Evolutionary conservation across 2,797 vertebrate genomes (phyloP).

Genomic region (Neosilurus hyrtlii): DNA sequence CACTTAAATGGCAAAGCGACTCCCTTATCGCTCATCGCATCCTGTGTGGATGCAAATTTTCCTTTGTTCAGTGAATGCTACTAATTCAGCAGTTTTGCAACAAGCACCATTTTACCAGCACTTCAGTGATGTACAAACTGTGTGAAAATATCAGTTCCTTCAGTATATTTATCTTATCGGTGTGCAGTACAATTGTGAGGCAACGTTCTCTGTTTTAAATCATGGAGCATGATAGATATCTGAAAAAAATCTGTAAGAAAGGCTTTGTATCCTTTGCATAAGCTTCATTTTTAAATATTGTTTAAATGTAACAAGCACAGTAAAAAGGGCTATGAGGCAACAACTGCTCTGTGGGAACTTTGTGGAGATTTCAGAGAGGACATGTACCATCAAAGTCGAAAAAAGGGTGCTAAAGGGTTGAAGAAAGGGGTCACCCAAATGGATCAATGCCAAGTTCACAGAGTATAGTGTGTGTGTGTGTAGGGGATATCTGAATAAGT

Average conservation of each 20-base stretch:
- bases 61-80: neutral
- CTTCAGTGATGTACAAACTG: neutral
- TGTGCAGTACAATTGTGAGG: neutral
- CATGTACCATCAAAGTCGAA: neutral
- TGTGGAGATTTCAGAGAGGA: neutral
- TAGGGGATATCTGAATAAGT: slow-evolving; percentile 32
- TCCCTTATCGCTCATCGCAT: no score
- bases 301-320: neutral
- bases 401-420: slow-evolving; percentile 8
- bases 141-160: neutral
- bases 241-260: neutral
- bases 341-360: neutral
- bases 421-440: slow-evolving; percentile 17
- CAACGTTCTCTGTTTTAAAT: neutral
- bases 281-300: neutral
- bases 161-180: neutral
- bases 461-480: neutral
- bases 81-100: neutral
- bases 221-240: neutral
- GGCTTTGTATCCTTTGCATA: neutral
- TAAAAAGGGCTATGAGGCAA: neutral
- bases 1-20: no score
- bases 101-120: neutral
- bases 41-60: no score
- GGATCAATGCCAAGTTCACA: slow-evolving; percentile 23